A percentile compares a stretch with the other conserved stretches of the same genome.
Evolutionary conservation across 2,797 vertebrate genomes (phyloP).

Genomic region (Artibeus lituratus): DNA sequence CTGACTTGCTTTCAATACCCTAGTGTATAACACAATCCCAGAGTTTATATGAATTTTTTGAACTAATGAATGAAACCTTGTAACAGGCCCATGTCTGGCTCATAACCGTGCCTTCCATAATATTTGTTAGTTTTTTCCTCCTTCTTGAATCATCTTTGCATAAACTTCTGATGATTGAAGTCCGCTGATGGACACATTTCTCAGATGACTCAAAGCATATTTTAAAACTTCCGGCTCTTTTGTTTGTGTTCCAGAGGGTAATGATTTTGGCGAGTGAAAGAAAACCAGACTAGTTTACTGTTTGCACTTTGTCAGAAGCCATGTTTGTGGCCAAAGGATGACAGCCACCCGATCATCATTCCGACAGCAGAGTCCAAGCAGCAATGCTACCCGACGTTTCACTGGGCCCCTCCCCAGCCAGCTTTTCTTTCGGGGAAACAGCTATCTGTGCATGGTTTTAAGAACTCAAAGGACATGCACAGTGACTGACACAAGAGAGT

Average conservation of each 20-base stretch:
- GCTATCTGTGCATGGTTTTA: background rate
- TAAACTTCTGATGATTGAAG: background rate
- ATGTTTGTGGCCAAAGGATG: background rate
- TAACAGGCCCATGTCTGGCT: background rate
- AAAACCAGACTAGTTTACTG: background rate
- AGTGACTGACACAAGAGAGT: background rate
- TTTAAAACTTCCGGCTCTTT: background rate
- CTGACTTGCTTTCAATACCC: background rate
- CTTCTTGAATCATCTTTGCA: background rate
- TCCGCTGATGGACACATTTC: background rate
- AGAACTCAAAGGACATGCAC: background rate
- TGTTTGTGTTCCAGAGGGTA: background rate
- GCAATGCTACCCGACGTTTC: background rate
- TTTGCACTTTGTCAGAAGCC: conserved; percentile 1
- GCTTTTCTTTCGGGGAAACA: background rate
- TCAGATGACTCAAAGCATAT: background rate
- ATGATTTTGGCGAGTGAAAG: background rate
- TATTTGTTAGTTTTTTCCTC: background rate
- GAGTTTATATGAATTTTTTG: background rate
- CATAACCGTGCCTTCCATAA: background rate
- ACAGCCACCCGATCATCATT: background rate
- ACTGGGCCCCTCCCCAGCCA: background rate
- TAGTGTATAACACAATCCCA: background rate
- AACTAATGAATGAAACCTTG: background rate
- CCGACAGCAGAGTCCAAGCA: background rate